phyloP scores from a whole-genome alignment of 2,888 invertebrate species.

The Lepeophtheirus nordmannii region DNA sequence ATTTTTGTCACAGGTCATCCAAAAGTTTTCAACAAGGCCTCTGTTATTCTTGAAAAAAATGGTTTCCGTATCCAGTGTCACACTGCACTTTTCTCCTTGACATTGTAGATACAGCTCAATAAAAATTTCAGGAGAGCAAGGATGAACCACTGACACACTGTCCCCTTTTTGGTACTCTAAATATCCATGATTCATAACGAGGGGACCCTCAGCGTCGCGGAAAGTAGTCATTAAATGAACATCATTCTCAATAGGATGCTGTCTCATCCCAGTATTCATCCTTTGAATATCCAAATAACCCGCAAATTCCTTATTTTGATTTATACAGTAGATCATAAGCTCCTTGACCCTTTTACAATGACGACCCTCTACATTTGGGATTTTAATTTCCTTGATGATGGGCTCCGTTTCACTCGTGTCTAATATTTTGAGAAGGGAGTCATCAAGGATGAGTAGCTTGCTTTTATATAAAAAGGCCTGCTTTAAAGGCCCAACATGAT shows the following conservation, averaged over 20 bases:
- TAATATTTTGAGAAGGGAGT: neutral
- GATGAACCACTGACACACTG: neutral
- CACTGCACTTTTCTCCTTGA: neutral
- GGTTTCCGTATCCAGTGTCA: neutral
- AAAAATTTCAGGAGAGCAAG: neutral
- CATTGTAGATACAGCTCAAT: neutral
- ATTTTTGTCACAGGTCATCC: neutral
- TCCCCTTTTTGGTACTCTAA: neutral
- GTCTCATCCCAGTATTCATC: neutral
- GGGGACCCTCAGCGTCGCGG: neutral
- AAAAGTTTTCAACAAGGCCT: neutral
- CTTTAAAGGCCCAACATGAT: neutral
- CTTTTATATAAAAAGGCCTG: no score
- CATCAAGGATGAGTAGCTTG: no score
- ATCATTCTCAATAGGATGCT: neutral
- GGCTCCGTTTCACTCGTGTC: neutral
- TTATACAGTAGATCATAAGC: neutral
- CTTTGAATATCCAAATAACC: neutral
- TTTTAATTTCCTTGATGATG: neutral
- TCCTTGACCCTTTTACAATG: neutral
- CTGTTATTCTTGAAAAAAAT: neutral
- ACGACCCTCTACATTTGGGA: neutral
- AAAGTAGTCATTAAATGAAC: neutral
- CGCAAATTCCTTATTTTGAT: neutral
- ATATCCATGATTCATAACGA: neutral